These are phyloP conservation scores for Nebria ingens DNA, from an alignment of 1,140 invertebrate species.

Conservation along the genomic window DNA sequence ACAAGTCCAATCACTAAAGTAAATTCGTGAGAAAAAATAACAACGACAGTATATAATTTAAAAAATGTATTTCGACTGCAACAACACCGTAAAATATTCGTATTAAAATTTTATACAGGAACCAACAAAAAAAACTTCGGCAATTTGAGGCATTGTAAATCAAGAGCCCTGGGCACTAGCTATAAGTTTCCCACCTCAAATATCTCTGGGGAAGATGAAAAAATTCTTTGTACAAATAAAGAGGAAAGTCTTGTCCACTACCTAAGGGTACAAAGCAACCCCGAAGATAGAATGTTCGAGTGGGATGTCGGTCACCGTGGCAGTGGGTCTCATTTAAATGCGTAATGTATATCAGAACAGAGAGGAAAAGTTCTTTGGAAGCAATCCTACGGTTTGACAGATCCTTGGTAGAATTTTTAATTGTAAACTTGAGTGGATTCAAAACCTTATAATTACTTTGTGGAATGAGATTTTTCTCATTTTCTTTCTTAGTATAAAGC, in stretches of 20 bases:
- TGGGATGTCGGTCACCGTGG: not conserved
- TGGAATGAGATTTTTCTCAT: not conserved
- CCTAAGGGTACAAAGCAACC: not conserved
- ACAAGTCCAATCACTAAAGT: too few relatives aligned
- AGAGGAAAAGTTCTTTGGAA: not conserved
- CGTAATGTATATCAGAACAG: not conserved
- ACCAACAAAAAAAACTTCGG: too few relatives aligned
- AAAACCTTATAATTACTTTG: slow-evolving; percentile 1
- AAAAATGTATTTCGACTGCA: too few relatives aligned
- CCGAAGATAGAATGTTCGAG: not conserved
- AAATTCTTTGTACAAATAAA: not conserved
- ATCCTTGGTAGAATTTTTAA: not conserved
- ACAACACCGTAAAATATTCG: too few relatives aligned
- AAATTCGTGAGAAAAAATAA: too few relatives aligned
- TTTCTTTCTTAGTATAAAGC: too few relatives aligned
- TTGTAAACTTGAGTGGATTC: slow-evolving; percentile 1
- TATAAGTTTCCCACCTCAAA: too few relatives aligned
- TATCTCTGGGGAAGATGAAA: too few relatives aligned
- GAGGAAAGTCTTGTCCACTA: not conserved
- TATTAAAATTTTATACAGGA: too few relatives aligned
- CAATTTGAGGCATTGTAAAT: too few relatives aligned
- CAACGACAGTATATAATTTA: too few relatives aligned
- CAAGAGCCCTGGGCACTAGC: too few relatives aligned
- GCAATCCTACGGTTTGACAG: slow-evolving; percentile 3
- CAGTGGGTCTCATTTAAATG: slow-evolving; percentile 7